Conservation (phyloP, 2,888 invertebrate genomes). For the Hedychridium roseum region DNA sequence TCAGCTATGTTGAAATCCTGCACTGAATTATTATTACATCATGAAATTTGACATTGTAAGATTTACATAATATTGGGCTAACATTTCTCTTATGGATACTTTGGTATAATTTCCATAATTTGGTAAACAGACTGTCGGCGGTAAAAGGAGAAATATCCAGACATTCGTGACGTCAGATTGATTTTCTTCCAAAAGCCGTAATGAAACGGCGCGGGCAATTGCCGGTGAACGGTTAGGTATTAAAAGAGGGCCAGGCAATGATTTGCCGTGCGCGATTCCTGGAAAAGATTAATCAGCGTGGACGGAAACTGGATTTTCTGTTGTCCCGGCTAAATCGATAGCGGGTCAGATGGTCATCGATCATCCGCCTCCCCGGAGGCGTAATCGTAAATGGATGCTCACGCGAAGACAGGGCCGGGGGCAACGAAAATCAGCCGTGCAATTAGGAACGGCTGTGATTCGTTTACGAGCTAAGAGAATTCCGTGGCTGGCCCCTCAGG, state of each 20-base stretch:
- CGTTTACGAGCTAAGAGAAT: conserved; percentile 1
- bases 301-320: background rate
- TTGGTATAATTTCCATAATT: too few species aligned
- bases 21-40: too few species aligned
- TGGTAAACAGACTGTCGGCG: too few species aligned
- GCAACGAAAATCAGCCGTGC: conserved; percentile 3
- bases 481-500: background rate
- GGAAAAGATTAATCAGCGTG: background rate
- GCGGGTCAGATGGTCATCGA: background rate
- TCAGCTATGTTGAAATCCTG: too few species aligned
- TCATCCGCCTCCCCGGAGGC: background rate
- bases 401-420: background rate
- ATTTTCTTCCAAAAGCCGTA: too few species aligned
- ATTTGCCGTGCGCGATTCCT: too few species aligned
- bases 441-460: conserved; percentile 5
- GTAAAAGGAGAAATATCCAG: background rate
- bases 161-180: background rate
- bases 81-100: too few species aligned
- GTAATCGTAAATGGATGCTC: conserved; percentile 4
- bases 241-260: too few species aligned
- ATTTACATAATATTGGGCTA: too few species aligned
- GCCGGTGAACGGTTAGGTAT: too few species aligned
- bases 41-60: too few species aligned
- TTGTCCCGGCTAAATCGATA: background rate
- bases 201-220: too few species aligned